A percentile compares a stretch with the other conserved stretches of the same genome.
Evolutionary conservation across 2,888 invertebrate species (phyloP).

Genomic region (Salticus scenicus): DNA sequence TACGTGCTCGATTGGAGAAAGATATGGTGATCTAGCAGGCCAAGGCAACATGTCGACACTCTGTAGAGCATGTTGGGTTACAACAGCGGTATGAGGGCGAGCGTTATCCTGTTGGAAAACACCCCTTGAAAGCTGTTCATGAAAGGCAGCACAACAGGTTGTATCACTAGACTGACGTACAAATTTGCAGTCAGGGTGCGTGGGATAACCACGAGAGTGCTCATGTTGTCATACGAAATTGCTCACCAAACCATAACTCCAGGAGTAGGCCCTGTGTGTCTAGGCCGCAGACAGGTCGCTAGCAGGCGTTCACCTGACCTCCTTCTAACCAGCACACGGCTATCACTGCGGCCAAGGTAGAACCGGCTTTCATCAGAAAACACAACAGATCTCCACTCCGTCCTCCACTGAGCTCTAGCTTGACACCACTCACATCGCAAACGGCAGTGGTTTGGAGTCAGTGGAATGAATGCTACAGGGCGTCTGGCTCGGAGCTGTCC

Average conservation of each 20-base stretch:
- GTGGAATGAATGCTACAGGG: no score
- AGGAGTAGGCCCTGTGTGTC: slow-evolving; percentile 13
- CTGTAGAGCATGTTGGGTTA: slow-evolving; percentile 22
- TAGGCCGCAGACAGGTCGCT: slow-evolving; percentile 22
- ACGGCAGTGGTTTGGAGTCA: no score
- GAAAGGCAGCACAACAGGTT: slow-evolving; percentile 20
- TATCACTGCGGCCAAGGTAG: not conserved
- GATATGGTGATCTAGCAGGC: not conserved
- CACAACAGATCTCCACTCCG: no score
- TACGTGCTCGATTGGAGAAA: slow-evolving; percentile 14
- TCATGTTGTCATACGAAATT: slow-evolving; percentile 29
- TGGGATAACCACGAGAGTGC: slow-evolving; percentile 27
- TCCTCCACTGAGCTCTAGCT: no score
- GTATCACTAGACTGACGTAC: slow-evolving; percentile 16
- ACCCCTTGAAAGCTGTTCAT: not conserved
- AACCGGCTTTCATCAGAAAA: no score
- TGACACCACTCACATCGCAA: no score
- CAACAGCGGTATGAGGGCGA: slow-evolving; percentile 1
- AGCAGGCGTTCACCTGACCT: not conserved
- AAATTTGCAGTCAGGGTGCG: slow-evolving; percentile 15
- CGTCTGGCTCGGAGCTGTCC: not conserved
- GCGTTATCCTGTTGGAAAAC: slow-evolving; percentile 20
- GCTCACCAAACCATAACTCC: slow-evolving; percentile 30
- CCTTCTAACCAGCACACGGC: not conserved
- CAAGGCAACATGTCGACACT: slow-evolving; percentile 28